Conservation (phyloP, 2,888 invertebrate species). For the Phortica magna region DNA sequence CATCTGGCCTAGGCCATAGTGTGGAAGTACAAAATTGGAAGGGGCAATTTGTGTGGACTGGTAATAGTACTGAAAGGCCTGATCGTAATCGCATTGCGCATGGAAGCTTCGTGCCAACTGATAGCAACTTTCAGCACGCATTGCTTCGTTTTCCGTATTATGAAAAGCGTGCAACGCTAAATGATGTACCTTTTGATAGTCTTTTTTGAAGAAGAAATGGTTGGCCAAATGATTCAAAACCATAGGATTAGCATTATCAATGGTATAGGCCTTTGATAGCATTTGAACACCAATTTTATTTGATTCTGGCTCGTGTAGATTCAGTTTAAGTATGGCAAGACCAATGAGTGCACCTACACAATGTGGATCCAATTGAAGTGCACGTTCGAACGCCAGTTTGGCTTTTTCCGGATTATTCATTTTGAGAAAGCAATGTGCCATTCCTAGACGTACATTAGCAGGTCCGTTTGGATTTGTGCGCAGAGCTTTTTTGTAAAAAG, state of each 20-base stretch:
- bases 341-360: slow-evolving; percentile 99
- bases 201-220: slow-evolving; percentile 99
- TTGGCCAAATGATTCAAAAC: slow-evolving; percentile 99
- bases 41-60: slow-evolving; percentile 99
- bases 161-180: slow-evolving; percentile 98
- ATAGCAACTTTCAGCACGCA: slow-evolving; percentile 99
- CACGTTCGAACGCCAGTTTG: slow-evolving; percentile 96
- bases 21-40: slow-evolving; percentile 95
- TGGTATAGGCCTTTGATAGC: slow-evolving; percentile 96
- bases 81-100: slow-evolving; percentile 95
- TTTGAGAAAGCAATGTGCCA: slow-evolving; percentile 99
- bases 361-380: slow-evolving; percentile 92
- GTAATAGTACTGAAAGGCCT: slow-evolving; percentile 99
- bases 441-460: slow-evolving; percentile 96
- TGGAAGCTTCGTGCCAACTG: slow-evolving; percentile 98
- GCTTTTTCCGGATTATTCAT: slow-evolving; percentile 97
- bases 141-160: slow-evolving; percentile 99
- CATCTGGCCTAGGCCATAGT: slow-evolving; percentile 99
- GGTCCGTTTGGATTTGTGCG: slow-evolving; percentile 98
- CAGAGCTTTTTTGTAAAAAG: slow-evolving; percentile 98
- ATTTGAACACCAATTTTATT: slow-evolving; percentile 96
- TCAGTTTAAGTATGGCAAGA: slow-evolving; percentile 94
- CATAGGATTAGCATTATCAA: slow-evolving; percentile 99
- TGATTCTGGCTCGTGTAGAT: slow-evolving; percentile 93
- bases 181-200: slow-evolving; percentile 97